Conservation (phyloP, 2,888 invertebrate genomes). For the Sussaba pulchella region DNA sequence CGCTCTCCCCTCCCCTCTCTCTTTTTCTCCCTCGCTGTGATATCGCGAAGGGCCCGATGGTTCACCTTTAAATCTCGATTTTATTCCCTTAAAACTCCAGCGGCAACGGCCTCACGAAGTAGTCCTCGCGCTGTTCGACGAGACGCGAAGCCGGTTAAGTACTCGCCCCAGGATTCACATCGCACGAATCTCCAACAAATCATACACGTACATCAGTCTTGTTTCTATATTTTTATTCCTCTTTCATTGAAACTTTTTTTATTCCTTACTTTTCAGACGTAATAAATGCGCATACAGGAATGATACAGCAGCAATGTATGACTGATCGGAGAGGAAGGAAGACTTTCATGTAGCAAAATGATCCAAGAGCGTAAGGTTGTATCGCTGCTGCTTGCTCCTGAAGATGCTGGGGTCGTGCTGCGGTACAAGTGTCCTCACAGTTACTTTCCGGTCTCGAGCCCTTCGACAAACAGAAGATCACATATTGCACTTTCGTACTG, state of each 20-base stretch:
- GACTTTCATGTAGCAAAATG: slow-evolving; percentile 16
- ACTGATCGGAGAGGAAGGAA: slow-evolving; percentile 28
- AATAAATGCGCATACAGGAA: slow-evolving; percentile 38
- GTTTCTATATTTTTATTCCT: no score
- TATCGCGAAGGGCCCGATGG: slow-evolving; percentile 21
- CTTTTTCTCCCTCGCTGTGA: background rate
- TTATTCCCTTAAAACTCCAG: background rate
- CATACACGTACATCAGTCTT: background rate
- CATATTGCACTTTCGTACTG: background rate
- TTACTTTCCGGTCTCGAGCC: slow-evolving; percentile 20
- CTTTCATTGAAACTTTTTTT: background rate
- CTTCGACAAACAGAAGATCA: slow-evolving; percentile 33
- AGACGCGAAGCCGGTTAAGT: slow-evolving; percentile 39
- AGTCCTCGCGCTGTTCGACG: slow-evolving; percentile 6
- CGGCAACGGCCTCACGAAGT: slow-evolving; percentile 10
- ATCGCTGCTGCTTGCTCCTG: background rate
- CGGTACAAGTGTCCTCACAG: slow-evolving; percentile 19
- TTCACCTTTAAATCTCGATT: slow-evolving; percentile 37
- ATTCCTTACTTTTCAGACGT: background rate
- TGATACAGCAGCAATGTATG: slow-evolving; percentile 31
- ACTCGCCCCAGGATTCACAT: background rate
- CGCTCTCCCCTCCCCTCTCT: background rate
- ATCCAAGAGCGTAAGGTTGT: background rate
- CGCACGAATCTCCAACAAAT: slow-evolving; percentile 14
- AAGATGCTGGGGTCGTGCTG: slow-evolving; percentile 3